Base-by-base conservation (phyloP, 2,888 invertebrate genomes). In the Thymelicus sylvestris region DNA sequence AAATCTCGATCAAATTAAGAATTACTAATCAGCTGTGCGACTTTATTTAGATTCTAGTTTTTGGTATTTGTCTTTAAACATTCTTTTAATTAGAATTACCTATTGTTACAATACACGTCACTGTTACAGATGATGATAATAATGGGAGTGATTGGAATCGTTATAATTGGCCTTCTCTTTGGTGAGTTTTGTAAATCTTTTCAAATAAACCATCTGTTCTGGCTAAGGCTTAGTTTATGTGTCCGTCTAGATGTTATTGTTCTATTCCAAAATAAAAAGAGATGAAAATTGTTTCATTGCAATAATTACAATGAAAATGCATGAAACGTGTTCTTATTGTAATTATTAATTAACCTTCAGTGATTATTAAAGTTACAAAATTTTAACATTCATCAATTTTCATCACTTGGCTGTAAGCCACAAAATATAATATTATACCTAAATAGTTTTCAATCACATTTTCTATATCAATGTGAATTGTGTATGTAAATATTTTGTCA, bases 101-200 rank as follows among this genome's bases (percentile, higher is more conserved):
- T 24, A n/a, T 19, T 19, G 19, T 31, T 31, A 31, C 31, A 69
- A 31, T 66, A 31, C 59, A 15, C 39, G 15, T 68, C 63, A 63
- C 15, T 19, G 38, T 94, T 94, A 15, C 91, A 96, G 96, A 97
- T 98, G 97, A 98, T 98, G 97, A 97, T 98, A 82, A 97, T 98
- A 82, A 96, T 97, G 95, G 98, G 97, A 73, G 95, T 97, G 72
- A 97, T 98, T 87, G 97, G 96, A 74, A 94, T 97, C 81, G 95
- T 97, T 78, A 96, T 97, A 89, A 94, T 98, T 83, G 97, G 97
- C 82, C 96, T 98, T 85, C 96, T 98, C 85, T 97, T 98, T 89
- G 97, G 98, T 98, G 95, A 97, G 97, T 95, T 63, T 72, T 67
- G 15, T 44, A 65, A 67, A 39, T 55, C 66, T 67, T 57, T 50